A percentile compares a stretch with the other conserved stretches of the same genome.
Conservation (phyloP, 2,797 vertebrate genomes). For the Molossus alvarezi region DNA sequence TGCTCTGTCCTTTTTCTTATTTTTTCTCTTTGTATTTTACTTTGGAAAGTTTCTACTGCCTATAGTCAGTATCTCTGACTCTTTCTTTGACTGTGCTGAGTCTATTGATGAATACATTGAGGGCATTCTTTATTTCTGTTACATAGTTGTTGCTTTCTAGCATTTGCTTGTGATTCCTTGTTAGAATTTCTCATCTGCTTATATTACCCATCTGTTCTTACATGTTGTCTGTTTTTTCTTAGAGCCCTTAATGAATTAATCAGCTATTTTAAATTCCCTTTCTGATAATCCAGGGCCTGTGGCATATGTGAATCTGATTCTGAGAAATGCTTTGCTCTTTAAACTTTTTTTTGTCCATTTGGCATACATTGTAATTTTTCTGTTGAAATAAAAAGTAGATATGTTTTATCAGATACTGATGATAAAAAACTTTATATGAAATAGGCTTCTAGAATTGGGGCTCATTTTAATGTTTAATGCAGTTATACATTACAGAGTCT, state of each 20-base stretch:
- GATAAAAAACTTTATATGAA: not conserved
- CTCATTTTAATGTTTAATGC: slow-evolving; percentile 1
- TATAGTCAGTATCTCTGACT: not conserved
- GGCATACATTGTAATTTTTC: not conserved
- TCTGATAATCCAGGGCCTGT: not conserved
- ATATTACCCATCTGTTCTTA: not conserved
- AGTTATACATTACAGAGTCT: not conserved
- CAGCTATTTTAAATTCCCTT: not conserved
- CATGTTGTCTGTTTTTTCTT: not conserved
- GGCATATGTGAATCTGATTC: not conserved
- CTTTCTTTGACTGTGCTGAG: not conserved
- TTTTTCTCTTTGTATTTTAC: not conserved
- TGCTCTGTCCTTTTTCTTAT: not conserved
- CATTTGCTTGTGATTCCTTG: not conserved
- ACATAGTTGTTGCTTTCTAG: not conserved
- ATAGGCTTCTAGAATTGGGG: not conserved
- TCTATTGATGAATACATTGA: no score
- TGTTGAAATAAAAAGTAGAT: not conserved
- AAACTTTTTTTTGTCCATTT: not conserved
- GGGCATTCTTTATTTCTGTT: not conserved
- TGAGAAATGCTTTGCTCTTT: not conserved
- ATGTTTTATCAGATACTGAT: not conserved
- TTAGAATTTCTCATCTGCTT: not conserved
- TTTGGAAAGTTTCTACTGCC: not conserved
- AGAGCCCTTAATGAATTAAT: not conserved